Base-by-base conservation (phyloP, 2,797 vertebrate species). In the Neoniphon sammara region DNA sequence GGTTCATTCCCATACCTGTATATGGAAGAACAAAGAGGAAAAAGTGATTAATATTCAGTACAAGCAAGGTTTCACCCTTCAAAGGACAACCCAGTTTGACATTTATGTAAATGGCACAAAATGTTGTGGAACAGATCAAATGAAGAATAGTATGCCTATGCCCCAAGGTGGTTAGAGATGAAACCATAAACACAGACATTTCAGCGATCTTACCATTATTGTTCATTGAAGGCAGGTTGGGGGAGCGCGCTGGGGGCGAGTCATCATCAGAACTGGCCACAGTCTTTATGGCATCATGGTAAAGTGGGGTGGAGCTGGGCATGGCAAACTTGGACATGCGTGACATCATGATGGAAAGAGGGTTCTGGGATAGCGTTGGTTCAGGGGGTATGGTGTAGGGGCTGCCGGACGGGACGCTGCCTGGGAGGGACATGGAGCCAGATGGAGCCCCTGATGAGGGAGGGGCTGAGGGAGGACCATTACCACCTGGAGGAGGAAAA, bases 261-360 rank as follows among this genome's bases (percentile, higher is more conserved):
- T 99, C 98, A 0, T 99, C 98, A 49, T 99, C 98, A 0, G 98
- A 99, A 91, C 98, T 99, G 86, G 98, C 98, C 87, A 99, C 97
- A 8, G 98, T 99, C 95, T 99, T 99, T 94, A 99, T 99, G 94
- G 98, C 98, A 82, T 99, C 98, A 0, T 99, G 98, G 93, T 99
- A 99, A n/a, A 99, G 94, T 0, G 98, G 98, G 65, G 98, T 99
- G 57, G 98, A 99, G 90, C 98, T 99, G 79, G 98, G 98, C 98
- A 99, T 99, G 66, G 98, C 98, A 87, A 99, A 99, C 93, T 99
- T 99, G 85, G 98, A 99, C 98, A 99, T 99, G 82, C 97, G 96
- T 73, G 98, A 99, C 98, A 99, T 99, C 98, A 99, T 99, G 81
- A 99, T 99, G 73, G 98, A 99, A 59, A 99, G 96, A 15, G 98